Evolutionary conservation across 2,797 vertebrate species (phyloP), one percentile per base, ranked within the genome.

Genomic region (Trematomus bernacchii): DNA sequence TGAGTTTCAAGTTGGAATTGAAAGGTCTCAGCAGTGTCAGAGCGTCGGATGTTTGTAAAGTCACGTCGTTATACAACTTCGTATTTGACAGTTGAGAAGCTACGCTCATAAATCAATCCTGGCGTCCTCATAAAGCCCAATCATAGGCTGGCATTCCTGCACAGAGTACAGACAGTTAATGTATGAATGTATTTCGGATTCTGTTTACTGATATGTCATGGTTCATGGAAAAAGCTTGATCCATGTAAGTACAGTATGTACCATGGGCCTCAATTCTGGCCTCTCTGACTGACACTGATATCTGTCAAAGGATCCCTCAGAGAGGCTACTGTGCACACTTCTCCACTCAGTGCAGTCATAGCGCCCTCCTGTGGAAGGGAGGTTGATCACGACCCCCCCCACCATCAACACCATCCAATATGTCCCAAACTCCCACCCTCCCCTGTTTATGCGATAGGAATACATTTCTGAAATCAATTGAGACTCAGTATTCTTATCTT

Each of bases 291-390:
- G 89, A 89, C 82, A 91, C 65, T 51, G 85, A 89, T 86, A 88
- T 80, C 67, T 88, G 83, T 84, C 85, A 86, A 66, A 64, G 46
- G 66, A 71, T 76, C 72, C 62, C 60, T 80, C 59, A 42, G 33
- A 44, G 76, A 80, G 61, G 58, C 57, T 52, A 16, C 77, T 61
- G 68, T 58, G 27, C 61, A 75, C 23, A 27, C 76, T 66, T 61
- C 43, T 74, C 46, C 54, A 5, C n/a, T 47, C 43, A 70, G 50
- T 77, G 72, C 71, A 89, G 78, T 85, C 87, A 89, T 54, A 89
- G 89, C 80, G 76, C 92, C 93, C 89, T 80, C 92, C 71, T 78
- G 94, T 94, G 94, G 92, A 68, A 67, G 73, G 88, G 92, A 87
- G 86, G 86, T 61, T 80, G 64, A 40, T 55, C 46, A 11, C 27